Conservation (phyloP, 2,797 vertebrate genomes). For the Tangara arthus region DNA sequence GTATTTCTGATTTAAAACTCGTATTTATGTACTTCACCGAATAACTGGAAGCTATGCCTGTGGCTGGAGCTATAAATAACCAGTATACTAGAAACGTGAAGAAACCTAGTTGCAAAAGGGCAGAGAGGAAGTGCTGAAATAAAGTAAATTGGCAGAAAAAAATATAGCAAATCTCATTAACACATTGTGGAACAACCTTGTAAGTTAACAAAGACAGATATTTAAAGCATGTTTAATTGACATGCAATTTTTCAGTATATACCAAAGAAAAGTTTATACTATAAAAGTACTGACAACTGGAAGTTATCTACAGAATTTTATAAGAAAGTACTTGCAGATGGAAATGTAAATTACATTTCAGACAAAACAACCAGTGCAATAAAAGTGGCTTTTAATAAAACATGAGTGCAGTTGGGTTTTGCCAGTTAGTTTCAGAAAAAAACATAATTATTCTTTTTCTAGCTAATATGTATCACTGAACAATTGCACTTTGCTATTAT, state of each 20-base stretch:
- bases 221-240: constrained; percentile 60
- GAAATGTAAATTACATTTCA: constrained; percentile 71
- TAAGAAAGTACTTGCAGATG: constrained; percentile 74
- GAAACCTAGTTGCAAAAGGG: constrained; percentile 49
- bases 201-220: constrained; percentile 64
- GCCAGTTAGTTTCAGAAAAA: constrained; percentile 67
- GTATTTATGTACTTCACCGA: background rate
- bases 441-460: constrained; percentile 64
- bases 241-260: constrained; percentile 56
- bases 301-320: constrained; percentile 75
- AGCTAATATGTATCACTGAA: constrained; percentile 53
- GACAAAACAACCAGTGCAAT: constrained; percentile 63
- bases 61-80: constrained; percentile 21
- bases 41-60: constrained; percentile 2
- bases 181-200: constrained; percentile 49
- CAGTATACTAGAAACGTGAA: constrained; percentile 30
- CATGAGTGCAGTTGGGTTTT: constrained; percentile 66
- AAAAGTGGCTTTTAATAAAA: constrained; percentile 76
- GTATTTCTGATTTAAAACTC: background rate
- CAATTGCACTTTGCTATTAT: background rate
- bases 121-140: constrained; percentile 25
- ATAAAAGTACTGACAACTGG: constrained; percentile 70
- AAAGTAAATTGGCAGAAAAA: constrained; percentile 60
- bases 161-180: constrained; percentile 67
- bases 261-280: constrained; percentile 64